phyloP scores from a whole-genome alignment of 2,113 vertebrate species.

The Junco hyemalis region DNA sequence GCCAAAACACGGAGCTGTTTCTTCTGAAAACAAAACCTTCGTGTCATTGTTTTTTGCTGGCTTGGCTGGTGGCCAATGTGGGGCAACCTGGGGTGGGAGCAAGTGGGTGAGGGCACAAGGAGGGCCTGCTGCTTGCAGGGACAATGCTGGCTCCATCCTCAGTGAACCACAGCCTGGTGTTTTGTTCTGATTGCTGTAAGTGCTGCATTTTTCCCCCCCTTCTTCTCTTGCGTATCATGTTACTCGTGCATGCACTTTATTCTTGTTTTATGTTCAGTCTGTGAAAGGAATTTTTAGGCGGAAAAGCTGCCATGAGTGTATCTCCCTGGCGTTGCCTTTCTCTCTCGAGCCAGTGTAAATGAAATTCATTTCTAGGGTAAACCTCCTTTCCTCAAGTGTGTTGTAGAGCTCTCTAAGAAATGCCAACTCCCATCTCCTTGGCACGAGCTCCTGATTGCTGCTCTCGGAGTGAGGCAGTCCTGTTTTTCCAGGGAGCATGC shows the following conservation, averaged over 20 bases:
- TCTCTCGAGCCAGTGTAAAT: background rate
- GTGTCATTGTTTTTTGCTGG: background rate
- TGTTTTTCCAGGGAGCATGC: background rate
- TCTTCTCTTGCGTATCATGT: background rate
- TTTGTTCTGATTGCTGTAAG: background rate
- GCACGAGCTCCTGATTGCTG: background rate
- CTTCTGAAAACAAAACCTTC: background rate
- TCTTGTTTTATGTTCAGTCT: background rate
- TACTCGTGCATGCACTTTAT: background rate
- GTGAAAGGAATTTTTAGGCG: background rate
- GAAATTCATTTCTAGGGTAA: background rate
- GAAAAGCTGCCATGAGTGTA: background rate
- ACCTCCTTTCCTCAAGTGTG: background rate
- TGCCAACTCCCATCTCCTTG: constrained; percentile 6
- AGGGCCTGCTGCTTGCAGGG: background rate
- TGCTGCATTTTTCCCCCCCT: background rate
- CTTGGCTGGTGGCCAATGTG: background rate
- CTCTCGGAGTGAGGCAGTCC: background rate
- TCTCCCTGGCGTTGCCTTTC: background rate
- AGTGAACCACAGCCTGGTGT: background rate
- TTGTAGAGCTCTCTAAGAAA: constrained; percentile 18
- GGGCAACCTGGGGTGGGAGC: background rate
- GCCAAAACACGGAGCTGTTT: background rate
- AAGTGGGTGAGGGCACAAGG: rapidly evolving
- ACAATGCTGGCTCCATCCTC: background rate